Base-by-base conservation (phyloP, 2,888 invertebrate genomes). In the Chymomyza caudatula region DNA sequence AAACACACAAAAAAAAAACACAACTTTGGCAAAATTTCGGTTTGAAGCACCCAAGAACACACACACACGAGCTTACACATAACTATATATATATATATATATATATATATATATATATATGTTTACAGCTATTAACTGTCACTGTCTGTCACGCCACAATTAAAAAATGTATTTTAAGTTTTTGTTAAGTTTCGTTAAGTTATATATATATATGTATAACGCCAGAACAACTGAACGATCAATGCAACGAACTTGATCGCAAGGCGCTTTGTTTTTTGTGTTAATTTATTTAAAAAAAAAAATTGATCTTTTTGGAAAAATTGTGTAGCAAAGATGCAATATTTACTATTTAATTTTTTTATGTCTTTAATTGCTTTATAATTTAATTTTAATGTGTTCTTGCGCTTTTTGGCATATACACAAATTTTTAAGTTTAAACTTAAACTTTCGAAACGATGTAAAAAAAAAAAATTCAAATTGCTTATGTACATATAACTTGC, bases 401-500 rank as follows among this genome's bases (percentile, higher is more conserved):
- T 56, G 49, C 47, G 47, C 17, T 20, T 53, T 58, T 65, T 62
- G 58, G 44, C 61, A 61, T 23, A 44, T 25, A 2, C n/a, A 2
- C n/a, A 25, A 54, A 37, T 66, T 49, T 62, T 49, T 60, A 47
- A 51, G 49, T 58, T 11, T 3, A 4, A 4, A 58, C 37, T 66
- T 60, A 74, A 69, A 58, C 70, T 77, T 65, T 54, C 58, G 57
- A 70, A 65, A 57, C 25, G 44, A 57, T 67, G 56, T 76, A 73
- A 61, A 71, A 22, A 60, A 17, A 43, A 20, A 23, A 49, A n/a
- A n/a, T n/a, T n/a, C 49, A 3, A 49, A 5, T 47, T 47, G 15
- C 19, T 47, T 47, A 15, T 84, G 78, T 78, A 78, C 56, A 84
- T 83, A 81, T 63, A 84, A 83, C 86, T 85, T 84, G 78, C 80